phyloP scores from a whole-genome alignment of 2,797 vertebrate species.

The Coccyzus lansbergi region DNA sequence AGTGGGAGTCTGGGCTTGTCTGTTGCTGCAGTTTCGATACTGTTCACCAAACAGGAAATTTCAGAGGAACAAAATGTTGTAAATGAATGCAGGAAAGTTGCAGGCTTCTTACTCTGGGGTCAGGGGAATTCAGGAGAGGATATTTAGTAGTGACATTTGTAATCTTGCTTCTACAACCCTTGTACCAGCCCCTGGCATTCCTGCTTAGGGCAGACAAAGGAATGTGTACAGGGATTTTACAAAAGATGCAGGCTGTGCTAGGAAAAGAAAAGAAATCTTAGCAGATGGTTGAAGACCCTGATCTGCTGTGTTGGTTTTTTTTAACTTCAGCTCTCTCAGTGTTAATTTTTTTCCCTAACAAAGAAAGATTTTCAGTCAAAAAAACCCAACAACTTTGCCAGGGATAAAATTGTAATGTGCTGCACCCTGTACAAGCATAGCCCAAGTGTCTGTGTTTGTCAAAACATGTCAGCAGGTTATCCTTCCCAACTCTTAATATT shows the following conservation, averaged over 20 bases:
- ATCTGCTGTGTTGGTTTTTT: not conserved
- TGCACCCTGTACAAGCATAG: not conserved
- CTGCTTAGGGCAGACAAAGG: not conserved
- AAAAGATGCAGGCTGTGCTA: not conserved
- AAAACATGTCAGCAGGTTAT: not conserved
- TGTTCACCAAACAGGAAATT: not conserved
- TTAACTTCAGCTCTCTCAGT: not conserved
- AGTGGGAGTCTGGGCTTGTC: accelerated
- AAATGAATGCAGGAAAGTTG: not conserved
- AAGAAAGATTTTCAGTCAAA: not conserved
- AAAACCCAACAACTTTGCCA: not conserved
- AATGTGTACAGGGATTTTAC: not conserved
- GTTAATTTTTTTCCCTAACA: not conserved
- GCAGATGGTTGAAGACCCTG: not conserved
- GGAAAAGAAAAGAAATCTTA: not conserved
- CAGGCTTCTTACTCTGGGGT: not conserved
- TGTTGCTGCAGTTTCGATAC: not conserved
- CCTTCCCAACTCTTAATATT: not conserved
- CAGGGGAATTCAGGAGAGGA: not conserved
- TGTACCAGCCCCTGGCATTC: not conserved
- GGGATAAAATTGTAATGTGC: not conserved
- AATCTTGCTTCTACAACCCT: not conserved
- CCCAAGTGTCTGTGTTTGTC: not conserved
- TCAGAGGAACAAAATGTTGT: not conserved
- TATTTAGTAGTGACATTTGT: conserved; percentile 4